Base-by-base conservation (phyloP, 2,888 invertebrate genomes). In the Zeuzera pyrina region DNA sequence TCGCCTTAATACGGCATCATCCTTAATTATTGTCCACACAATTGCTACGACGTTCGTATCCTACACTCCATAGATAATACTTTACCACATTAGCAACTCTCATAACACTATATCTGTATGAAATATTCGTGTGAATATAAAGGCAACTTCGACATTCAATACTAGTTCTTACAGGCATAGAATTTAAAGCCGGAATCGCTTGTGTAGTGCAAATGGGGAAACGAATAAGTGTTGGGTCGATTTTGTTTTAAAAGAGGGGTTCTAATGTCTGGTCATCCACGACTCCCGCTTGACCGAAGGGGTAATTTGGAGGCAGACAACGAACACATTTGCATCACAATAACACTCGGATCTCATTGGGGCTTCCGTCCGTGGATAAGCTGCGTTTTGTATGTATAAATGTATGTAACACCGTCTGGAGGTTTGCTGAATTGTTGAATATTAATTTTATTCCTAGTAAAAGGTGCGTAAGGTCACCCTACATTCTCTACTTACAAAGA, bases 231-330 rank as follows among this genome's bases (percentile, higher is more conserved):
- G 48, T 51, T 52, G 66, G 66, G 65, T 62, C 56, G 60, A 61
- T 66, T 70, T 57, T 56, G 56, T 64, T 70, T 74, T 70, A 70
- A 78, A 77, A 66, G 71, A 69, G 73, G 74, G 74, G 68, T 68
- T 72, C 66, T 76, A 77, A 77, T 74, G 77, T 64, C 61, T 67
- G 77, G 73, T 71, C 73, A 73, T 70, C 66, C 69, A 47, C 56
- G 67, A 57, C 57, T 69, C 70, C 58, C 55, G 69, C 70, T 76
- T 79, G 83, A 77, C 81, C 79, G 74, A 70, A 72, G 69, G 76
- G 77, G 71, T 72, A 76, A 79, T 83, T 83, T 74, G 68, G 64
- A 83, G 67, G 79, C 83, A 83, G 83, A 81, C 83, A 76, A 68
- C 77, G 76, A 56, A 68, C 70, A 50, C 68, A 81, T 81, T 81